A percentile compares a stretch with the other conserved stretches of the same genome.
Conservation (phyloP, 2,113 vertebrate species). For the rat (Rattus norvegicus) region DNA sequence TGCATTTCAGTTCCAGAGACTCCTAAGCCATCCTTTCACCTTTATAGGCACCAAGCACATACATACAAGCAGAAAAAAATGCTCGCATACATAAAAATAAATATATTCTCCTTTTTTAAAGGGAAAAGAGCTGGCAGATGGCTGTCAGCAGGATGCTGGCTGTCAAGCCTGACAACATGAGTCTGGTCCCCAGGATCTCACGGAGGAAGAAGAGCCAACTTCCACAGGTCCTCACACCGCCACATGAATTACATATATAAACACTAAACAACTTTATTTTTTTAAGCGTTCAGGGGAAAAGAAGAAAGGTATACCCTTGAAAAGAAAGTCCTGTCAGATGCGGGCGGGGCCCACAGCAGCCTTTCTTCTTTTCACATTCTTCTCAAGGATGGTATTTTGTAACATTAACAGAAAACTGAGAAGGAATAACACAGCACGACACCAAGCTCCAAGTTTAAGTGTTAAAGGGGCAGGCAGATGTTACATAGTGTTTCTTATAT, state of each 20-base stretch:
- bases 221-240: not conserved
- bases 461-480: not conserved
- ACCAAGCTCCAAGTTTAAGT: not conserved
- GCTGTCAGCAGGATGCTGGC: not conserved
- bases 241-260: not conserved
- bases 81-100: not conserved
- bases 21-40: not conserved
- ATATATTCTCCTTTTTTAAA: not conserved
- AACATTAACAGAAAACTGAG: not conserved
- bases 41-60: not conserved
- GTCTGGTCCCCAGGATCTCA: not conserved
- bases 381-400: not conserved
- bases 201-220: no score
- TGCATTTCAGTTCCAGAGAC: not conserved
- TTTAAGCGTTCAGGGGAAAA: not conserved
- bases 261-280: not conserved
- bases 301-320: not conserved
- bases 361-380: not conserved
- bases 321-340: not conserved
- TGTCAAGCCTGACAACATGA: not conserved
- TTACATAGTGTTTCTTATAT: not conserved
- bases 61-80: not conserved
- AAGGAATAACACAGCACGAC: not conserved
- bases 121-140: not conserved
- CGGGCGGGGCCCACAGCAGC: not conserved